phyloP scores from a whole-genome alignment of 2,113 vertebrate species.

The Syrmaticus mikado region DNA sequence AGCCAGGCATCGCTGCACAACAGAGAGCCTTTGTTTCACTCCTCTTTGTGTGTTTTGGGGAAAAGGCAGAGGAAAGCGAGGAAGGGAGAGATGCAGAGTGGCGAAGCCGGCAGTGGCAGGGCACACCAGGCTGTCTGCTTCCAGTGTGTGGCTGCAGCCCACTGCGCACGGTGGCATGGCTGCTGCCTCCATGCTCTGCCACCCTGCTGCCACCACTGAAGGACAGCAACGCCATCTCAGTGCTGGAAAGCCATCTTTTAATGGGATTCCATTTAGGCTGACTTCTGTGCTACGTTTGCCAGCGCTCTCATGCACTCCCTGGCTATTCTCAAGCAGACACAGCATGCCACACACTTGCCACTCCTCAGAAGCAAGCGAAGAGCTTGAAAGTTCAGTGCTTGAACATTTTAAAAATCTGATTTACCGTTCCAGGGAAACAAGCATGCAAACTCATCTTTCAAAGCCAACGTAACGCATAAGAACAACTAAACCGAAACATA shows the following conservation, averaged over 20 bases:
- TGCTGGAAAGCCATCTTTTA: constrained; percentile 35
- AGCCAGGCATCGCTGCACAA: neutral
- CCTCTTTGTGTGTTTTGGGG: neutral
- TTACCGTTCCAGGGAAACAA: constrained; percentile 64
- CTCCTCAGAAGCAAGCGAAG: constrained; percentile 51
- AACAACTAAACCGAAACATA: constrained; percentile 78
- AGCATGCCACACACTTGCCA: neutral
- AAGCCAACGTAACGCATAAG: constrained; percentile 59
- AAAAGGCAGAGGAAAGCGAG: neutral
- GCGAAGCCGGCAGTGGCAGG: neutral
- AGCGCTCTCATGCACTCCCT: neutral
- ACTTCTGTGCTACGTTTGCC: constrained; percentile 33
- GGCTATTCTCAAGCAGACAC: neutral
- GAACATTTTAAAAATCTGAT: constrained; percentile 69
- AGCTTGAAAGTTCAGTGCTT: constrained; percentile 23
- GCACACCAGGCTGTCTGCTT: neutral
- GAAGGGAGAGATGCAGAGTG: neutral
- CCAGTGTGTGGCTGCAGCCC: too few species aligned
- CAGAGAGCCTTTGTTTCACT: constrained; percentile 6
- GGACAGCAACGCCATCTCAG: neutral
- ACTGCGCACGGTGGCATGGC: neutral
- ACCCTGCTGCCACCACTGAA: neutral
- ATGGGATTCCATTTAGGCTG: constrained; percentile 62
- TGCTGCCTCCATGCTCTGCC: too few species aligned
- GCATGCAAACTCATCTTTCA: constrained; percentile 77